Evolutionary conservation across 2,888 invertebrate species (phyloP).

Genomic region (Conops quadrifasciatus): DNA sequence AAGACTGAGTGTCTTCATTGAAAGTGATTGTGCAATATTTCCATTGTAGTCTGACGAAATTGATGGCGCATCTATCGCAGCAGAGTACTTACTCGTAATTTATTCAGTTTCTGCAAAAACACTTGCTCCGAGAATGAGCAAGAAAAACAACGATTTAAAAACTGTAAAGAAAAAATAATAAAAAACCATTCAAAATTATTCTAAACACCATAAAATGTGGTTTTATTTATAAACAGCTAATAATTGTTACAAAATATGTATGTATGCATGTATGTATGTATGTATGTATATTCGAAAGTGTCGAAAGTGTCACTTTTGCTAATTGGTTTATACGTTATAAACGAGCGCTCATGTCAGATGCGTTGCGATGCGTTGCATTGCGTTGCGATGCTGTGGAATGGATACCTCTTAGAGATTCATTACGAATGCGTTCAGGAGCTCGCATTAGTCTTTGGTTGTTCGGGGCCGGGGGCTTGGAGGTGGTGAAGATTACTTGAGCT

Average conservation of each 20-base stretch:
- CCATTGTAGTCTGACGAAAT: not conserved
- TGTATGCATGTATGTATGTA: too few species aligned
- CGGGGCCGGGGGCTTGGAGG: not conserved
- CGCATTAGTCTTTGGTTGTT: constrained; percentile 32
- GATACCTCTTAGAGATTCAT: constrained; percentile 9
- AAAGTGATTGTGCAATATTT: not conserved
- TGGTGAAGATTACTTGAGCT: constrained; percentile 21
- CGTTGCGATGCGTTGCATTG: too few species aligned
- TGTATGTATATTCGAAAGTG: constrained; percentile 7
- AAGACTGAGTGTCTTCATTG: not conserved
- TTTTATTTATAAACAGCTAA: constrained; percentile 14
- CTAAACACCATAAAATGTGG: constrained; percentile 8
- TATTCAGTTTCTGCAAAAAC: not conserved
- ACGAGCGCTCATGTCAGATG: constrained; percentile 10
- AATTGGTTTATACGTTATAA: not conserved
- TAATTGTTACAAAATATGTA: constrained; percentile 11
- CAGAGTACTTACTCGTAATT: not conserved
- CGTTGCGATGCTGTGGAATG: constrained; percentile 20
- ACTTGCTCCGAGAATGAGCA: too few species aligned
- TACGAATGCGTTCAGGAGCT: constrained; percentile 7
- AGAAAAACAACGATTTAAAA: too few species aligned
- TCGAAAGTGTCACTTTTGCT: not conserved
- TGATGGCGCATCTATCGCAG: not conserved
- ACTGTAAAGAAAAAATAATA: too few species aligned
- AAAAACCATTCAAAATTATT: not conserved